These are phyloP conservation scores for Calliopum simillimum DNA, from an alignment of 2,888 invertebrate genomes.

Conservation along the genomic window DNA sequence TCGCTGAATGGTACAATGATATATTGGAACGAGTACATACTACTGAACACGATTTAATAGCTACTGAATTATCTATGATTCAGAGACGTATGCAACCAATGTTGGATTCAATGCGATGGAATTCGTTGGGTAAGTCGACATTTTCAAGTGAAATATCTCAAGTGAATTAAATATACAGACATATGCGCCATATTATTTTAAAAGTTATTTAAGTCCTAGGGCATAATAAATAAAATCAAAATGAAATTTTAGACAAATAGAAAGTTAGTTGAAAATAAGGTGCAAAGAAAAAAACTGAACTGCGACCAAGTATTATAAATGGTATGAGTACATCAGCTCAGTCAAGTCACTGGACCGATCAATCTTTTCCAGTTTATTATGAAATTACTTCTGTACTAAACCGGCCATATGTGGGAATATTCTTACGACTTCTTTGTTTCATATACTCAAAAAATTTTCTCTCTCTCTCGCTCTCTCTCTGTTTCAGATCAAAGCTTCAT, in stretches of 20 bases:
- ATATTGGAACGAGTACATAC: slow-evolving; percentile 78
- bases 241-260: no score
- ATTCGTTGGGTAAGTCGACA: slow-evolving; percentile 46
- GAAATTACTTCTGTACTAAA: no score
- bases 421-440: no score
- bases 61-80: slow-evolving; percentile 80
- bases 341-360: no score
- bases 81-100: slow-evolving; percentile 78
- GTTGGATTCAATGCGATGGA: slow-evolving; percentile 64
- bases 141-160: background rate
- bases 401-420: no score
- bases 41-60: slow-evolving; percentile 82
- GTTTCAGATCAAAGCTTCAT: slow-evolving; percentile 75
- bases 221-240: no score
- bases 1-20: slow-evolving; percentile 86
- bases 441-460: slow-evolving; percentile 15
- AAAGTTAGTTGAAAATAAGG: no score
- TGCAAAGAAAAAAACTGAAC: no score
- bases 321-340: no score
- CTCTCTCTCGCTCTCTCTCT: slow-evolving; percentile 29
- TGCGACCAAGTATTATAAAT: no score
- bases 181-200: background rate
- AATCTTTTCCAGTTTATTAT: no score
- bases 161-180: background rate
- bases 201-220: no score